A percentile compares a stretch with the other conserved stretches of the same genome.
These are phyloP conservation scores for Venustoraphidia nigricollis DNA, from an alignment of 2,888 invertebrate species.

Conservation along the genomic window DNA sequence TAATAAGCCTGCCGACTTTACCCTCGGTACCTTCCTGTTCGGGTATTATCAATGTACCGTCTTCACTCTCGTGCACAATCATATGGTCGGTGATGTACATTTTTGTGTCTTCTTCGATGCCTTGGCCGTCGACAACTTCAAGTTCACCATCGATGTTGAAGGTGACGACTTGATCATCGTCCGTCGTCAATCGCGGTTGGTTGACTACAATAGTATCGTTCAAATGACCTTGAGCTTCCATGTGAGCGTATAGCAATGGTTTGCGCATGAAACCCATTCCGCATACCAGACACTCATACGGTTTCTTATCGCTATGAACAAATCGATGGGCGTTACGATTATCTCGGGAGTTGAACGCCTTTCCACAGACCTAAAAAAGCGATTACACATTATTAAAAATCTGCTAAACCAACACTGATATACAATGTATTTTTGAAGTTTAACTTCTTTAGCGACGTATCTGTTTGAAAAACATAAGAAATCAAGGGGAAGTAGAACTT, in stretches of 20 bases:
- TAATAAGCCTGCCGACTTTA: constrained; percentile 25
- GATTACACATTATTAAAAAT: too few relatives aligned
- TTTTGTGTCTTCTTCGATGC: constrained; percentile 26
- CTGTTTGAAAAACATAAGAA: too few relatives aligned
- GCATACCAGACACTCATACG: constrained; percentile 69
- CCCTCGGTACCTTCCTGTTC: constrained; percentile 16
- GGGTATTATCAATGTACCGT: constrained; percentile 13
- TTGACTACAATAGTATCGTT: constrained; percentile 73
- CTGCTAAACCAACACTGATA: too few relatives aligned
- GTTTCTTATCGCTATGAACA: constrained; percentile 74
- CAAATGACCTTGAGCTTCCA: constrained; percentile 57
- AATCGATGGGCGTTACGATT: constrained; percentile 74
- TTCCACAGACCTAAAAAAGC: constrained; percentile 52
- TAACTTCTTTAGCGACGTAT: too few relatives aligned
- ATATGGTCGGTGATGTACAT: constrained; percentile 34
- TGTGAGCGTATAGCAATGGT: constrained; percentile 59
- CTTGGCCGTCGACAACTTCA: constrained; percentile 20
- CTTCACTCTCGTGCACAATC: constrained; percentile 16
- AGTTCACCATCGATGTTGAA: constrained; percentile 25
- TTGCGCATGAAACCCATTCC: constrained; percentile 75
- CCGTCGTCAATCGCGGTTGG: constrained; percentile 54
- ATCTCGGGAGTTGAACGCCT: constrained; percentile 69
- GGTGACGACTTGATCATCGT: constrained; percentile 32
- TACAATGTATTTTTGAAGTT: too few relatives aligned
- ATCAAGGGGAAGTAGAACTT: too few relatives aligned